Evolutionary conservation across 2,797 vertebrate species (phyloP).

Genomic region (Pseudomugil tenellus): DNA sequence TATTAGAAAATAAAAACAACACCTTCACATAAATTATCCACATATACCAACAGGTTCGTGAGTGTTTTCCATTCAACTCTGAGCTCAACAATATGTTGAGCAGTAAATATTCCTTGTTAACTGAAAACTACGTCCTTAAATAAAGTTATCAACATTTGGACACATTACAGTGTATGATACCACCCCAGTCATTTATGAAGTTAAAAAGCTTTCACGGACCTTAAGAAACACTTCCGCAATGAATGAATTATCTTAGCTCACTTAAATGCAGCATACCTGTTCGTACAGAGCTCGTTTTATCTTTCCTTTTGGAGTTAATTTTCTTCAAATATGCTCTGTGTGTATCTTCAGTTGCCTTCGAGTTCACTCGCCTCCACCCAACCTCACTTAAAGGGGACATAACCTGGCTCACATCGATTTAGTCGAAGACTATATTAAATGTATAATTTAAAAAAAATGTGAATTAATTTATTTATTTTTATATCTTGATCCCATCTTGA

Average conservation of each 20-base stretch:
- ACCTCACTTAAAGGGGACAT: conserved; percentile 79
- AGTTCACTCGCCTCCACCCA: conserved; percentile 77
- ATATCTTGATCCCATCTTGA: too few relatives aligned
- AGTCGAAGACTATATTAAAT: not conserved
- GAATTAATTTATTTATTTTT: too few relatives aligned
- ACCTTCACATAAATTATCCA: not conserved
- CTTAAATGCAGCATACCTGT: conserved; percentile 43
- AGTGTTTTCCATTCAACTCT: not conserved
- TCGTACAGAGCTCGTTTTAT: conserved; percentile 12
- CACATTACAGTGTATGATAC: not conserved
- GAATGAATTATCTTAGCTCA: not conserved
- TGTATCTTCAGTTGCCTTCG: conserved; percentile 68
- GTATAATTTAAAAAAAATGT: too few relatives aligned
- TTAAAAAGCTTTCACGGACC: conserved; percentile 3
- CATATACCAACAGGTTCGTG: conserved; percentile 15
- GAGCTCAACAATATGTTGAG: not conserved
- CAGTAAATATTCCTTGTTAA: not conserved
- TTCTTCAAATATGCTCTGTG: conserved; percentile 39
- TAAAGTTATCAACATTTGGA: not conserved
- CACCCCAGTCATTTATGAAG: conserved; percentile 25
- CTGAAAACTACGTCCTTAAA: not conserved
- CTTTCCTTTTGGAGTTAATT: conserved; percentile 10
- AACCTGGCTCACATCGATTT: not conserved
- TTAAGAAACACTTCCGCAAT: not conserved
- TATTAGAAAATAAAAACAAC: not conserved